phyloP scores from a whole-genome alignment of 2,888 invertebrate genomes.

The Cheilosia urbana region DNA sequence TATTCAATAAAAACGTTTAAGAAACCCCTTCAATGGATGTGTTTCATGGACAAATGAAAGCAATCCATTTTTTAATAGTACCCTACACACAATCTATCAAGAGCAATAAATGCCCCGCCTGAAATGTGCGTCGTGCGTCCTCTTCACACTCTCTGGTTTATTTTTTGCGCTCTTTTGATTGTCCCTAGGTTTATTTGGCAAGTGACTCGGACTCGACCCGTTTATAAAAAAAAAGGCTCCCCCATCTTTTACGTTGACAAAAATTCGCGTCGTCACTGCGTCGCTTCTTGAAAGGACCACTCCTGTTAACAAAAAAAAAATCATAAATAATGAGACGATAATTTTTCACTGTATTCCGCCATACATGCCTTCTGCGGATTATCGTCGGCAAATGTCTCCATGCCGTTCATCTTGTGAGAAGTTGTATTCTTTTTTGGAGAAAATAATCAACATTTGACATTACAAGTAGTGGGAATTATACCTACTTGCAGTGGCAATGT shows the following conservation, averaged over 20 bases:
- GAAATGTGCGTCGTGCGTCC: no score
- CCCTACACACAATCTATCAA: no score
- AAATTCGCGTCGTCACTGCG: background rate
- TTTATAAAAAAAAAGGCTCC: no score
- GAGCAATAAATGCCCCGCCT: no score
- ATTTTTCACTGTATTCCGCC: slow-evolving; percentile 34
- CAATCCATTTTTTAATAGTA: no score
- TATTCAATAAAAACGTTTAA: no score
- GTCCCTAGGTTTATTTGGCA: no score
- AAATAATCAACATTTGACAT: slow-evolving; percentile 52
- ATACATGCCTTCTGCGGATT: slow-evolving; percentile 39
- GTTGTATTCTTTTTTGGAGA: slow-evolving; percentile 59
- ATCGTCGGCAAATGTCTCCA: slow-evolving; percentile 51
- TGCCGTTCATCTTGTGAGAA: slow-evolving; percentile 54
- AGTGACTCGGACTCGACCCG: no score
- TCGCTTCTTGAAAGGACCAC: background rate
- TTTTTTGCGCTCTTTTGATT: no score
- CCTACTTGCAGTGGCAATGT: slow-evolving; percentile 10
- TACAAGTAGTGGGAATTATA: slow-evolving; percentile 28
- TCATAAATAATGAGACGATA: slow-evolving; percentile 66
- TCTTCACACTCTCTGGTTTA: no score
- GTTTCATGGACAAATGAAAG: no score
- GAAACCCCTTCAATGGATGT: no score
- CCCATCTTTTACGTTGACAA: background rate
- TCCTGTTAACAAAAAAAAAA: background rate